Evolutionary conservation across 2,113 vertebrate genomes (phyloP), one percentile per base, ranked within the genome.

Genomic region (Pangasianodon hypophthalmus): DNA sequence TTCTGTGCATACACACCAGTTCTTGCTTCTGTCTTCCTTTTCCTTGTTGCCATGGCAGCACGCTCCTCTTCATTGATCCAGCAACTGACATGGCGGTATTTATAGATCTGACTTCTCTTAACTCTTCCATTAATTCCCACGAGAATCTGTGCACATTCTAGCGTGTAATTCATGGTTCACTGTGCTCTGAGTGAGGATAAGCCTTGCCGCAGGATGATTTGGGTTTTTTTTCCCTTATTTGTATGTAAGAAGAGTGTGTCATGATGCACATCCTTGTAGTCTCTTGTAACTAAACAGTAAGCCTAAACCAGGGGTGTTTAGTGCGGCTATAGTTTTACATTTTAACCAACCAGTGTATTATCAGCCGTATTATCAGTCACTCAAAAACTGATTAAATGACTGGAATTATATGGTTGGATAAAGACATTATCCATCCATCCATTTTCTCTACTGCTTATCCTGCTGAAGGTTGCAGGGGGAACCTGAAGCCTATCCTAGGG

Each of bases 21-120:
- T 64, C 29, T 52, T 67, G 32, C 21, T 56, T 64, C 83, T 52
- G 14, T 81, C 89, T 87, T 79, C 50, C 44, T 48, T 56, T 90
- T 88, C 92, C 93, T 92, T 32, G 96, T 96, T 96, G 96, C 96
- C 92, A 96, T 96, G 95, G 95, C 90, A 96, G 94, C 96, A 94
- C 89, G 84, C 94, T 85, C 93, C 92, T 94, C 92, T 85, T 93
- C 94, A 94, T 92, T 95, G 95, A 96, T 95, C 95, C 93, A 93
- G 93, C 94, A 94, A 93, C 92, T 93, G 91, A 91, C 90, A 92
- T 93, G 93, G 93, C 91, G 90, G 88, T 95, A 94, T 95, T 95
- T 94, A 95, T 95, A 96, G 93, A 92, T 82, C 86, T 87, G 89
- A 92, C 89, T 92, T 92, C 87, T 52, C 62, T 93, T 90, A 93